Evolutionary conservation across 2,888 invertebrate genomes (phyloP).

Genomic region (Epicampocera succincta): DNA sequence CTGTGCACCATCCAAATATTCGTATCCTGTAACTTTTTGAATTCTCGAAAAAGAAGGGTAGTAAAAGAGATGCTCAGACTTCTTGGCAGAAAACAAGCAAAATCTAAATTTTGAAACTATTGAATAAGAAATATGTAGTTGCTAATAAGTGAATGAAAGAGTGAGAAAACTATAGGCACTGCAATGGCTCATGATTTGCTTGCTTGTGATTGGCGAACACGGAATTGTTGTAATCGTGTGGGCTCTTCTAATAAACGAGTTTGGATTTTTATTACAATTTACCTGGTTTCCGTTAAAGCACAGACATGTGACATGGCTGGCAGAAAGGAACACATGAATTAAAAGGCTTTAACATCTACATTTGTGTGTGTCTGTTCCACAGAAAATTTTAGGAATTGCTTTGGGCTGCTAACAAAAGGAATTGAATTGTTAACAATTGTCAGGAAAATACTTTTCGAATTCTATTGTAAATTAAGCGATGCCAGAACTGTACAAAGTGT

Average conservation of each 20-base stretch:
- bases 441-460: background rate
- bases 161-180: conserved; percentile 47
- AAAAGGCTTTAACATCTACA: too few species aligned
- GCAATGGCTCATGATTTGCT: conserved; percentile 14
- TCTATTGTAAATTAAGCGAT: background rate
- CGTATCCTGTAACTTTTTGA: conserved; percentile 7
- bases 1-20: too few species aligned
- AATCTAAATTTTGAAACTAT: background rate
- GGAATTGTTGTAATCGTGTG: conserved; percentile 32
- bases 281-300: conserved; percentile 37
- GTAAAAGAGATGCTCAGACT: conserved; percentile 10
- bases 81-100: background rate
- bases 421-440: too few species aligned
- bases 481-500: too few species aligned
- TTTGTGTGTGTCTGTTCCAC: too few species aligned
- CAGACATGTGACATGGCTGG: background rate
- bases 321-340: too few species aligned
- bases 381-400: too few species aligned
- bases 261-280: conserved; percentile 4
- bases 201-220: conserved; percentile 42
- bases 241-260: conserved; percentile 18
- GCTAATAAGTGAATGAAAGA: conserved; percentile 1
- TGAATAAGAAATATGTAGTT: background rate
- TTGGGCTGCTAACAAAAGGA: too few species aligned
- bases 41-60: conserved; percentile 22